A percentile compares a stretch with the other conserved stretches of the same genome.
Conservation (phyloP, 2,888 invertebrate species). For the Gonocerus acuteangulatus region DNA sequence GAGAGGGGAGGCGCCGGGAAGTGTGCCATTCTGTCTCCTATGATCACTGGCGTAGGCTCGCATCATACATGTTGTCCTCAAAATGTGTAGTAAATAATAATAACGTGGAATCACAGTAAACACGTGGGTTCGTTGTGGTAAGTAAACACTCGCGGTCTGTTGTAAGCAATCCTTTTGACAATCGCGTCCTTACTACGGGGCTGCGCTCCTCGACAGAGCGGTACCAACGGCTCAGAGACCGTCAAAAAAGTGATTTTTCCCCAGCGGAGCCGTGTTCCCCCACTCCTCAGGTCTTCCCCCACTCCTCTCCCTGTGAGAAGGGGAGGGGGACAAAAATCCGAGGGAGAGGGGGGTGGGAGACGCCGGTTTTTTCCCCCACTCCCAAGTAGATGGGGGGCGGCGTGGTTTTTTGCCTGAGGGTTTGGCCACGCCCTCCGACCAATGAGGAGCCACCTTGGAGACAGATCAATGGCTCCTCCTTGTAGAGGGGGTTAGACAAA, state of each 20-base stretch:
- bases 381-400: conserved; percentile 5
- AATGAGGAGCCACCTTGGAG: conserved; percentile 29
- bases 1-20: conserved; percentile 33
- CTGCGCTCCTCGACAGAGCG: background rate
- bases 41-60: conserved; percentile 28
- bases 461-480: conserved; percentile 34
- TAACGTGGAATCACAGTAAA: too few relatives aligned
- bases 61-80: conserved; percentile 34
- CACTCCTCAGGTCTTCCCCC: conserved; percentile 15
- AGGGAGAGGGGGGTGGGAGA: background rate
- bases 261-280: conserved; percentile 18
- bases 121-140: too few relatives aligned
- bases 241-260: conserved; percentile 36
- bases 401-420: conserved; percentile 20
- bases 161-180: background rate
- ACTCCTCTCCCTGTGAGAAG: conserved; percentile 6
- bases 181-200: background rate
- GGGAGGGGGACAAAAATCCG: conserved; percentile 7
- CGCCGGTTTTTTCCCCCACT: conserved; percentile 23
- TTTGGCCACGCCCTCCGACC: conserved; percentile 34
- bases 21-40: conserved; percentile 30
- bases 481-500: conserved; percentile 30
- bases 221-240: conserved; percentile 27
- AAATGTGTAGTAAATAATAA: background rate
- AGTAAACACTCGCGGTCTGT: background rate